Base-by-base conservation (phyloP, 1,140 invertebrate species). In the Trinorchestia longiramus region DNA sequence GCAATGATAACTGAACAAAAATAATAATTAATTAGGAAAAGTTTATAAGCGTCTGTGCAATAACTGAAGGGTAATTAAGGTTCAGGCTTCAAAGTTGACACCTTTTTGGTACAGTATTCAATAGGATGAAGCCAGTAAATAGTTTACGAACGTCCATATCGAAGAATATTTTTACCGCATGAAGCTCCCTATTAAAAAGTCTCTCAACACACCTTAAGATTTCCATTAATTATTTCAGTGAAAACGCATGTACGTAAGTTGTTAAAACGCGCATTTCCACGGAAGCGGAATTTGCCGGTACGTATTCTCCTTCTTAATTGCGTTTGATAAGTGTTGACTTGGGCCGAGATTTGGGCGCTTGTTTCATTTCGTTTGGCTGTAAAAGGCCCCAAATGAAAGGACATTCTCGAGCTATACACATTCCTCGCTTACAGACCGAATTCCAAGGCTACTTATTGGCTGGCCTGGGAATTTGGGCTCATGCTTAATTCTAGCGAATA, bases 381-480 rank as follows among this genome's bases (percentile, higher is more conserved):
- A 94, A 94, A 94, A 94, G 43, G 41, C 43, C 11, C 43, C 43
- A 94, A 94, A 94, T 94, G 92, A 94, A 94, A 47, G 43, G 6
- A 94, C 92, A 94, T 94, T 94, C 92, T 94, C 41, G 92, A 94
- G 44, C 92, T 43, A 94, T 94, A 44, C 44, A 36, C 92, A 94
- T 94, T 94, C 92, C 92, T 94, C 44, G 4, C 41, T 19, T 11
- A 94, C 92, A 4, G 43, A 94, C 92, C 41, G 43, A 94, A 94
- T 94, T 94, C 92, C 92, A 94, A 94, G 92, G 41, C 43, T 47
- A 94, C 92, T 94, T 94, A 94, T 94, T 94, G 92, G 92, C 92
- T 47, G 8, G 43, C 43, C 36, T 19, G 92, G 92, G 44, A 94
- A 47, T 94, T 94, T 47, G 43, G 44, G 4, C 92, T 94, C 92